These are phyloP conservation scores for Clostera curtula DNA, from an alignment of 2,888 invertebrate species.

Conservation along the genomic window DNA sequence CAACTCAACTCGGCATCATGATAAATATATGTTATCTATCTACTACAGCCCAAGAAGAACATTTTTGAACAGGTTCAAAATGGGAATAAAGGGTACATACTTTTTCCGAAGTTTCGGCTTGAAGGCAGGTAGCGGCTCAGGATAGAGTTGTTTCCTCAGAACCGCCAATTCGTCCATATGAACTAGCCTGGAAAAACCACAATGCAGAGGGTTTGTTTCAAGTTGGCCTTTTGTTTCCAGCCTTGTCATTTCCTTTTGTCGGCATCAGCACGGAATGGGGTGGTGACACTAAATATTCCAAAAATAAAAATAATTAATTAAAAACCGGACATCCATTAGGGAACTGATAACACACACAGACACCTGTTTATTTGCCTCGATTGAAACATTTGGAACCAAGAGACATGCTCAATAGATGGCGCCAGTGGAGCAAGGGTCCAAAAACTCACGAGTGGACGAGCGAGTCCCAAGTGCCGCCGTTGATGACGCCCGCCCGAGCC, in stretches of 20 bases:
- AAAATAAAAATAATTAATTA: too few relatives aligned
- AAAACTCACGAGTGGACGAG: constrained; percentile 80
- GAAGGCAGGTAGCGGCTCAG: constrained; percentile 76
- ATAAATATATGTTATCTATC: too few relatives aligned
- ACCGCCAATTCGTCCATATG: constrained; percentile 76
- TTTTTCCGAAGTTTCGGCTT: constrained; percentile 76
- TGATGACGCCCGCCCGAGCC: constrained; percentile 65
- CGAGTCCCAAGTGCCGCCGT: constrained; percentile 94
- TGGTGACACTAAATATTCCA: too few relatives aligned
- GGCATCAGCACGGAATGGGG: too few relatives aligned
- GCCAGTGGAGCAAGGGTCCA: background rate
- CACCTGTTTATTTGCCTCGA: too few relatives aligned
- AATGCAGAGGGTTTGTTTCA: background rate
- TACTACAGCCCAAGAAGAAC: background rate
- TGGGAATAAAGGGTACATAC: constrained; percentile 36
- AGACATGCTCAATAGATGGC: too few relatives aligned
- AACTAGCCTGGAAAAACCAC: constrained; percentile 61
- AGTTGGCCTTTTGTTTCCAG: too few relatives aligned
- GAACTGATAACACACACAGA: too few relatives aligned
- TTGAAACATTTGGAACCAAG: too few relatives aligned
- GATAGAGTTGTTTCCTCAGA: constrained; percentile 80
- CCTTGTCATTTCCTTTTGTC: too few relatives aligned
- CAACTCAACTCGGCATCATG: too few relatives aligned
- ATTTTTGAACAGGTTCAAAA: background rate
- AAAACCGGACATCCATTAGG: too few relatives aligned